These are phyloP conservation scores for Morone saxatilis DNA, from an alignment of 2,113 vertebrate species.

Conservation along the genomic window DNA sequence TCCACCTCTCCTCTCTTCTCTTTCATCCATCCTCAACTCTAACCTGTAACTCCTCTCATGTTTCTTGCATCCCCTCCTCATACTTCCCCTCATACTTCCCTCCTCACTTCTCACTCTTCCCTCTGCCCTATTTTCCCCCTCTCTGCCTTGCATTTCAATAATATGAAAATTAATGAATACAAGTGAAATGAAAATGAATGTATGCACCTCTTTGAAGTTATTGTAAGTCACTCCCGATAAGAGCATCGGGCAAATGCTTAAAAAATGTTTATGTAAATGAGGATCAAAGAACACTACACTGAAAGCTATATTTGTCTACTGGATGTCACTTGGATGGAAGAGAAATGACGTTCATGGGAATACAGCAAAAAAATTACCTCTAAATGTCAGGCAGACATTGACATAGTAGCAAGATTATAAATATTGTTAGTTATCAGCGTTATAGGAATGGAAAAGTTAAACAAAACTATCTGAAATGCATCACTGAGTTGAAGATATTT, in stretches of 20 bases:
- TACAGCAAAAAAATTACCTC: conserved; percentile 21
- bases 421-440: conserved; percentile 9
- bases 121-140: conserved; percentile 22
- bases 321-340: conserved; percentile 25
- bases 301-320: conserved; percentile 43
- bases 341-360: background rate
- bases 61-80: background rate
- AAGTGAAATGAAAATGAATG: conserved; percentile 50
- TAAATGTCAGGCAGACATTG: conserved; percentile 8
- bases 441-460: conserved; percentile 12
- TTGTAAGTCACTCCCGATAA: conserved; percentile 52
- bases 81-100: background rate
- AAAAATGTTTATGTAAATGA: conserved; percentile 54
- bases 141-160: conserved; percentile 37
- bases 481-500: background rate
- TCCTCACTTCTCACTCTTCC: conserved; percentile 3
- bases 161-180: conserved; percentile 48
- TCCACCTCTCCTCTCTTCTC: conserved; percentile 21
- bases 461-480: conserved; percentile 5
- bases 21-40: conserved; percentile 51
- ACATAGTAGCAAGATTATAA: background rate
- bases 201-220: conserved; percentile 64
- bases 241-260: conserved; percentile 38
- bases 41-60: conserved; percentile 45
- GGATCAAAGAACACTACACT: conserved; percentile 47